Percentiles rank a stretch among this genome's conserved stretches.
These are phyloP conservation scores for Lithophane leautieri DNA, from an alignment of 2,888 invertebrate genomes.

Conservation along the genomic window DNA sequence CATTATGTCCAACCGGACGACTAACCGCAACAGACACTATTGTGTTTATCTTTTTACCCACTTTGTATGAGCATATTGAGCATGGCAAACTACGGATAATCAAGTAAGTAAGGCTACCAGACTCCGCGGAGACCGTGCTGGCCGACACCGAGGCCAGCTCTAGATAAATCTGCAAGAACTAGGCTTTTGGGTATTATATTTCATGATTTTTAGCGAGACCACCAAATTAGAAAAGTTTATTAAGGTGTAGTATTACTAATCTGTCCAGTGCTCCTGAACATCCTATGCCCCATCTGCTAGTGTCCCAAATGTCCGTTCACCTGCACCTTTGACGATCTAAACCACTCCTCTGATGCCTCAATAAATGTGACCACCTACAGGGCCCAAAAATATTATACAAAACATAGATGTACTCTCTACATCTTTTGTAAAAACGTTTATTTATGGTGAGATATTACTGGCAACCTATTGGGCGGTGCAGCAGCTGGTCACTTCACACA, in stretches of 20 bases:
- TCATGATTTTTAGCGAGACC: not conserved
- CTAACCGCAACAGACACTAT: slow-evolving; percentile 37
- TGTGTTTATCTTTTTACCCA: slow-evolving; percentile 32
- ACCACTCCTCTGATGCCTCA: no score
- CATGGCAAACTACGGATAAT: not conserved
- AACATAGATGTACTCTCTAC: no score
- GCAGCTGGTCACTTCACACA: not conserved
- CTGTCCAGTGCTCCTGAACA: no score
- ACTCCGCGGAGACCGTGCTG: not conserved
- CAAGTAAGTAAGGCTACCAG: slow-evolving; percentile 7
- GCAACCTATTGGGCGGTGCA: not conserved
- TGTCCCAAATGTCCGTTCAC: no score
- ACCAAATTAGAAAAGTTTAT: not conserved
- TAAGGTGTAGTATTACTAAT: not conserved
- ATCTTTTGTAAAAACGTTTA: not conserved
- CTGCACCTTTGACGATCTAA: no score
- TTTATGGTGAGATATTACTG: not conserved
- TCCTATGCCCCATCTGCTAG: no score
- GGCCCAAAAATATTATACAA: no score
- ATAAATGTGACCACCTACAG: no score
- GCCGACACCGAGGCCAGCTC: not conserved
- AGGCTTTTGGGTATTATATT: not conserved
- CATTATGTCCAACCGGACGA: not conserved
- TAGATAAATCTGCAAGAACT: slow-evolving; percentile 2
- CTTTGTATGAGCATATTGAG: not conserved